A percentile compares a stretch with the other conserved stretches of the same genome.
Evolutionary conservation across 2,113 vertebrate genomes (phyloP).

Genomic region (Xyliphius kryptos): DNA sequence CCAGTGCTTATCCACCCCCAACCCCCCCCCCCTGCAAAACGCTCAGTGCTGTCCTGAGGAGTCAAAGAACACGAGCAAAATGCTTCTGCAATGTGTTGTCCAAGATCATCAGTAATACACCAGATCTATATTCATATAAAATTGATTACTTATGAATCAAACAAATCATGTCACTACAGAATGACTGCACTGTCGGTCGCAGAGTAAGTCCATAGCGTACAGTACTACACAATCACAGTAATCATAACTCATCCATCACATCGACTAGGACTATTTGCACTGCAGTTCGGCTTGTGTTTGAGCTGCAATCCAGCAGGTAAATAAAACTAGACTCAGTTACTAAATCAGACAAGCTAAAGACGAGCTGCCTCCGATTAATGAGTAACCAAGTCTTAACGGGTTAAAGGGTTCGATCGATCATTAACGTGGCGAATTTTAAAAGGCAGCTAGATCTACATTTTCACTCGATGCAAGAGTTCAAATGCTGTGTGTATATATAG

Average conservation of each 20-base stretch:
- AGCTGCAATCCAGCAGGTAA: constrained; percentile 9
- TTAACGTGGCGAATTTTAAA: too few relatives aligned
- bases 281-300: neutral
- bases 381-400: constrained; percentile 9
- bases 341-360: neutral
- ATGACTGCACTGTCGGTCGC: too few relatives aligned
- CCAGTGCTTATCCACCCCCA: too few relatives aligned
- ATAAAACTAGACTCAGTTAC: neutral
- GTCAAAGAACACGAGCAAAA: neutral
- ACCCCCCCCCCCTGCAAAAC: neutral
- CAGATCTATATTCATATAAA: too few relatives aligned
- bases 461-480: too few relatives aligned
- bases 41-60: neutral
- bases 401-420: constrained; percentile 9
- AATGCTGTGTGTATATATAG: too few relatives aligned
- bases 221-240: too few relatives aligned
- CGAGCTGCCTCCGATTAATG: neutral
- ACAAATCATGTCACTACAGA: too few relatives aligned
- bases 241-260: neutral
- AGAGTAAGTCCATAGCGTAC: too few relatives aligned
- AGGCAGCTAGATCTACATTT: too few relatives aligned
- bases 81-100: neutral
- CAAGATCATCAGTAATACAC: neutral
- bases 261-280: neutral
- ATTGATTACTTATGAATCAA: too few relatives aligned